Conservation (phyloP, 1,140 invertebrate genomes). For the Bombus haemorrhoidalis region DNA sequence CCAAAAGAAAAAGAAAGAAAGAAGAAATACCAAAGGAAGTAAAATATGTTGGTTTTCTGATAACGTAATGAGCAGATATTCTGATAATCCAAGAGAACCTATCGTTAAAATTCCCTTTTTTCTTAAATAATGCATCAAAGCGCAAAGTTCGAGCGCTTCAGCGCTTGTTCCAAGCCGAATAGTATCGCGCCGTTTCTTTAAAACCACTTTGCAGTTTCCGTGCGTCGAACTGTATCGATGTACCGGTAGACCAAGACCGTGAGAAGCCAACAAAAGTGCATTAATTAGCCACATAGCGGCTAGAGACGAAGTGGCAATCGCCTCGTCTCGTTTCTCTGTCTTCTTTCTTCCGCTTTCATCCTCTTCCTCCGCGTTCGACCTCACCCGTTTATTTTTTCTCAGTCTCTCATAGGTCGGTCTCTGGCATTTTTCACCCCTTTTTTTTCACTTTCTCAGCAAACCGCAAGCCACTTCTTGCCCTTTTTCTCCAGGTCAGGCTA, state of each 20-base stretch:
- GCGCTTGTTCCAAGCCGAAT: neutral
- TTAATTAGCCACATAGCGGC: conserved; percentile 64
- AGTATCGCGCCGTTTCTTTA: neutral
- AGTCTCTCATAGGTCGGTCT: neutral
- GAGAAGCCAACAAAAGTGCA: conserved; percentile 65
- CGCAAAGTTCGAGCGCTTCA: neutral
- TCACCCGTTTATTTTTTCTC: no score
- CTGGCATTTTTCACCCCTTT: neutral
- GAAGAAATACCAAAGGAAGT: no score
- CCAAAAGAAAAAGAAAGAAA: no score
- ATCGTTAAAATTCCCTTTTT: no score
- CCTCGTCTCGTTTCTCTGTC: neutral
- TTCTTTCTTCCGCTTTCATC: neutral
- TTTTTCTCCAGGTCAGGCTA: neutral
- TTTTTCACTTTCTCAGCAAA: neutral
- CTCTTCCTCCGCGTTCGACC: neutral
- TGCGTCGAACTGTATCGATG: neutral
- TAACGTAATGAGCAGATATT: no score
- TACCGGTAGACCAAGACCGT: conserved; percentile 31
- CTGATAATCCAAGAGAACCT: no score
- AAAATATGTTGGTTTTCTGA: no score
- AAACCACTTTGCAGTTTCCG: neutral
- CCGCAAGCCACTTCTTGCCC: conserved; percentile 30
- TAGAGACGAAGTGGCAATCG: conserved; percentile 62
- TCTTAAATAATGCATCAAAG: neutral